Evolutionary conservation across 2,797 vertebrate species (phyloP).

Genomic region (Triplophysa bombifrons): DNA sequence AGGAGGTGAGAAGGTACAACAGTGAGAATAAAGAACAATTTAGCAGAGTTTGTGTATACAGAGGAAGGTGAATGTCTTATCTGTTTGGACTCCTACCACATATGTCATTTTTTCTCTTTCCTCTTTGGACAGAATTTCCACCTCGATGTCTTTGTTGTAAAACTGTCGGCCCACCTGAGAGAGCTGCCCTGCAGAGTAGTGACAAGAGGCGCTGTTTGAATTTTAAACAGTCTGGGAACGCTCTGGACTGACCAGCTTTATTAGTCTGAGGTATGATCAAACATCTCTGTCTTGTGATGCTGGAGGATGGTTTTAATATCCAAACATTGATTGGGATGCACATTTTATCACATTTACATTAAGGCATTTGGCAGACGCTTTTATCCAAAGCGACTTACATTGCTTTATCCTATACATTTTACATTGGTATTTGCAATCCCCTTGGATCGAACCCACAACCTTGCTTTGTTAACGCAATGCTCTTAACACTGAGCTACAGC

Average conservation of each 20-base stretch:
- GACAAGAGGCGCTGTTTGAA: constrained; percentile 25
- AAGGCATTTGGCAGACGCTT: too few relatives aligned
- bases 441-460: too few relatives aligned
- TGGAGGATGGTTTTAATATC: not conserved
- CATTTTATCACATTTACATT: too few relatives aligned
- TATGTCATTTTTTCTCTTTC: constrained; percentile 82
- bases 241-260: not conserved
- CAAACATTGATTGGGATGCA: not conserved
- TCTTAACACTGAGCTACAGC: too few relatives aligned
- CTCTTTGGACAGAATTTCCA: constrained; percentile 80
- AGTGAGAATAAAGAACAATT: constrained; percentile 5
- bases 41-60: constrained; percentile 10
- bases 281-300: not conserved
- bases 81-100: constrained; percentile 65
- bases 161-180: constrained; percentile 80
- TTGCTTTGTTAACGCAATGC: too few relatives aligned
- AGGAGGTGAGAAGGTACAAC: not conserved
- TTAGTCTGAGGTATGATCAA: not conserved
- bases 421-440: too few relatives aligned
- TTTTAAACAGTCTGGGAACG: not conserved
- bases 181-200: constrained; percentile 70
- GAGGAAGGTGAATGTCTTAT: constrained; percentile 21
- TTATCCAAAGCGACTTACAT: too few relatives aligned
- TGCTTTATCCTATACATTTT: too few relatives aligned
- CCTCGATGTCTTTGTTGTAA: constrained; percentile 81